Evolutionary conservation across 2,888 invertebrate species (phyloP), one percentile per base, ranked within the genome.

Genomic region (Hermodice carunculata): DNA sequence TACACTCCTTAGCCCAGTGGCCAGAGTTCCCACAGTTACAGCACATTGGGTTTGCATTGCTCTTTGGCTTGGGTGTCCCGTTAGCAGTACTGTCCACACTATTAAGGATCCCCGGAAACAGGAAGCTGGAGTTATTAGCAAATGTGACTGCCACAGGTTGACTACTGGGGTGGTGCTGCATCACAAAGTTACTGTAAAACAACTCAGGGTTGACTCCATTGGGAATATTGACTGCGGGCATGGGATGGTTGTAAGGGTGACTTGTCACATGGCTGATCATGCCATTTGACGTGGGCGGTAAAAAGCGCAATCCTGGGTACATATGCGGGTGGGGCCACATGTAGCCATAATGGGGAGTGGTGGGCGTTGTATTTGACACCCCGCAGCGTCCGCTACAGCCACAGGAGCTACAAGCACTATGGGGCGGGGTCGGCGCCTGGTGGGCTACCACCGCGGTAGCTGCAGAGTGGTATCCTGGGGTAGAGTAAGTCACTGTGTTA

Each of bases 1-100:
- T 92, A 86, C 96, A 97, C 76, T 96, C 96, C 77, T 90, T 89
- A 28, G 95, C 95, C 56, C 90, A 89, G 86, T 97, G 96, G 57
- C 90, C 92, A 61, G 91, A 90, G 59, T 92, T 92, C 67, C 96
- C 96, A 87, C 97, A 97, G 86, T 96, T 97, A 88, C 93, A 96
- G 87, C 96, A 97, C 46, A 93, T 73, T 6, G 54, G 31, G 34
- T 64, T 64, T n/a, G 44, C 42, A 31, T 64, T 58, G 17, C 11
- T 46, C 3, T 3, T 24, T 3, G n/a, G 24, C 19, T 37, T 37
- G 11, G 11, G 11, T 14, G 37, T 14, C 22, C 17, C 46, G 46
- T 14, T 22, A 46, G 17, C 8, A 19, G n/a, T 53, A 34, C 42
- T 32, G 8, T 29, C 28, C 3, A 3, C 14, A 24, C 43, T 56